phyloP scores from a whole-genome alignment of 2,113 vertebrate species.

The Pelvicachromis taeniatus region DNA sequence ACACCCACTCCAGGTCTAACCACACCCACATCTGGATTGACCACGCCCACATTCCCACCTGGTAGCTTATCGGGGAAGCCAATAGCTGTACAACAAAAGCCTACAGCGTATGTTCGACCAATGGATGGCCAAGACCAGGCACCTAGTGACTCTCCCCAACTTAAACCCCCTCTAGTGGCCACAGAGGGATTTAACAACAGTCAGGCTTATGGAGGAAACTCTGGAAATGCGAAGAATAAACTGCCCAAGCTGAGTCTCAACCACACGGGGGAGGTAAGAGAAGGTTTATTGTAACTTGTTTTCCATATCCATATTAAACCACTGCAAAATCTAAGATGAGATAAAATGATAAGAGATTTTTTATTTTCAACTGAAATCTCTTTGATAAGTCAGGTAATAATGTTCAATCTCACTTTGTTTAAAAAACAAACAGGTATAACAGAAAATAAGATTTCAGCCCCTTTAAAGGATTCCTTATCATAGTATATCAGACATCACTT shows the following conservation, averaged over 20 bases:
- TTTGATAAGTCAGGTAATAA: neutral
- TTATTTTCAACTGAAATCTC: neutral
- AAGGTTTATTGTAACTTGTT: neutral
- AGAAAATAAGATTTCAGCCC: neutral
- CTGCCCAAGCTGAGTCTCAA: conserved; percentile 91
- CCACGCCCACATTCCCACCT: conserved; percentile 82
- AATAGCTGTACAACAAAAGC: conserved; percentile 86
- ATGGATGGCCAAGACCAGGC: conserved; percentile 95
- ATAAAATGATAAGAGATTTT: neutral
- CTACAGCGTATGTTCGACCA: conserved; percentile 89
- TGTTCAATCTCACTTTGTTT: neutral
- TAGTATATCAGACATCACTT: neutral
- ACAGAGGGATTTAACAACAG: conserved; percentile 79
- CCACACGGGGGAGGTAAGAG: conserved; percentile 86
- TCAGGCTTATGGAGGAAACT: conserved; percentile 79
- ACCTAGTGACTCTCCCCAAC: conserved; percentile 84
- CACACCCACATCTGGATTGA: conserved; percentile 73
- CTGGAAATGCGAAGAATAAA: conserved; percentile 84
- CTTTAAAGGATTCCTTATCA: neutral
- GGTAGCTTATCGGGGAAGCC: conserved; percentile 84
- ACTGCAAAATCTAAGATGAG: neutral
- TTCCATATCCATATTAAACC: neutral
- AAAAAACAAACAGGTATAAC: neutral
- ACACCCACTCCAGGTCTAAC: conserved; percentile 63
- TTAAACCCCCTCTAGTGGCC: conserved; percentile 84